Evolutionary conservation across 1,140 invertebrate species (phyloP), one percentile per base, ranked within the genome.

Genomic region (Agrypnia vestita): DNA sequence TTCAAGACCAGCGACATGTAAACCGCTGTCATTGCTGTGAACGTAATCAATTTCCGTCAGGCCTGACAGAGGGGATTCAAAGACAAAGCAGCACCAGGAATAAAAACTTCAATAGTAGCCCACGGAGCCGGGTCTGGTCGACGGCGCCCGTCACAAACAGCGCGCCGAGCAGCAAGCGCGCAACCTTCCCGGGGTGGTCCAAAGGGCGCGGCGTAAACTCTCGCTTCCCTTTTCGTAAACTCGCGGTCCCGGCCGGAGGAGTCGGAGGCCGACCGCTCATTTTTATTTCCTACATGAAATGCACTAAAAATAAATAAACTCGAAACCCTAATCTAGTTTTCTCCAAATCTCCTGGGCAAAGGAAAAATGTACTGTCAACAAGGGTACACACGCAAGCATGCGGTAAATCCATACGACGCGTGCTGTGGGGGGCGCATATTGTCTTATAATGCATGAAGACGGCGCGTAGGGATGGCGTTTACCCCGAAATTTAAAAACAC

Each of bases 221-320:
- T 35, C 25, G 6, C 1, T 35, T 35, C 25, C 25, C 25, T 35
- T 35, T 35, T 35, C 25, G n/a, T n/a, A n/a, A n/a, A n/a, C n/a
- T n/a, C 25, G 25, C 25, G 25, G 6, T 35, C 6, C 25, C 6
- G 25, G 25, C 1, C 6, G 25, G 25, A 35, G 25, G 25, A 62
- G 61, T 62, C 21, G 0, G 21, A 21, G 61, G 25, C 25, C 10
- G 46, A 47, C n/a, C 64, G 64, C 64, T 55, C n/a, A 51, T 64
- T 69, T 55, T 43, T 69, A 56, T 78, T 73, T 71, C 61, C 67
- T 51, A 74, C 72, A 74, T 55, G 49, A 80, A 80, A 75, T 69
- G 59, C 56, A 75, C 43, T 53, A 51, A 79, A 78, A 78, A 71
- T 79, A 79, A 80, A 80, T 80, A 80, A 80, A 80, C 46, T 75